Base-by-base conservation (phyloP, 2,888 invertebrate species). In the Acrocera orbiculus region DNA sequence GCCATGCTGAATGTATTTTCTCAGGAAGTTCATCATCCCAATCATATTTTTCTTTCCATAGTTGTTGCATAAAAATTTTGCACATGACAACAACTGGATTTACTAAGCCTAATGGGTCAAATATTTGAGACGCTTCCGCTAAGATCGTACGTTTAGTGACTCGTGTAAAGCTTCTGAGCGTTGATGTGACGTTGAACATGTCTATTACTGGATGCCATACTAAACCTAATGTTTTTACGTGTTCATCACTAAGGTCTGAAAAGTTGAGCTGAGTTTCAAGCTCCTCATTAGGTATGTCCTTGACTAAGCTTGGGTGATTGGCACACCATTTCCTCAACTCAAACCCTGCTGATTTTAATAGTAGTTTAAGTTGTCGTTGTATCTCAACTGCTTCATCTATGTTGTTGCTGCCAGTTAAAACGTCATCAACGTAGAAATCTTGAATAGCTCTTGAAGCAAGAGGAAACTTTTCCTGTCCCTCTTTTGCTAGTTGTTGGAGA, bases 1-100 rank as follows among this genome's bases (percentile, higher is more conserved):
- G 8, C 22, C 22, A 22, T n/a, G 4, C 4, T 22, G 9, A 4
- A 10, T 8, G 22, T 22, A 22, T 10, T 7, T 22, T 2, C 8
- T 4, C 4, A 10, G 22, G 22, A 2, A 38, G 8, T 4, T 10
- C 16, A 6, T 31, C 36, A 24, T 40, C 38, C 38, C 36, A 40
- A 15, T 35, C 28, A 10, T 20, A 5, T 17, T 30, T 16, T 1
- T 9, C 10, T 11, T 14, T 7, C 40, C 36, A 40, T 16, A 37
- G n/a, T 4, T 36, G 23, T 15, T 38, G 36, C 24, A 40, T 20
- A 5, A 36, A 17, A 10, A 40, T 34, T 19, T 38, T 38, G 1
- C 20, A 32, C 3, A n/a, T 29, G 9, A 32, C 23, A 2, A 27
- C 27, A 4, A 28, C n/a, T 4, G 40, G 37, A 9, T 30, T 14